Percentiles rank a stretch among this genome's conserved stretches.
Conservation (phyloP, 2,797 vertebrate genomes). For the Mormyrops attenuatus region DNA sequence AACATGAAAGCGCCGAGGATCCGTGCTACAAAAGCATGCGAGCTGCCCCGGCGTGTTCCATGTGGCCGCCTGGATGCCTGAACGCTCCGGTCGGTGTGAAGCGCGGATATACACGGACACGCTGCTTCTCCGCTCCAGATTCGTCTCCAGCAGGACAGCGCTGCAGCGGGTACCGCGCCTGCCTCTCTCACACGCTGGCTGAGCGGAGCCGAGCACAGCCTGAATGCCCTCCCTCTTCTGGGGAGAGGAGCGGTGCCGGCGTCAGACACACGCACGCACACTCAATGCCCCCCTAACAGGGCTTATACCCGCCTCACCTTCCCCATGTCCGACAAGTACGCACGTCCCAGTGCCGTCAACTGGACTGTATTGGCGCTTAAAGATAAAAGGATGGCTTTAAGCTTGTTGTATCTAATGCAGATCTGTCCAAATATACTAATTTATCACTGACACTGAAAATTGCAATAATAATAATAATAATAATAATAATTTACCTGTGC, state of each 20-base stretch:
- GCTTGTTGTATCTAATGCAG: neutral
- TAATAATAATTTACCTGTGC: neutral
- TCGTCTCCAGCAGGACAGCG: conserved; percentile 11
- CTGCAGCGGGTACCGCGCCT: neutral
- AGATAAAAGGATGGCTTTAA: neutral
- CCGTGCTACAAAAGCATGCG: neutral
- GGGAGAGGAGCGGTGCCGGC: neutral
- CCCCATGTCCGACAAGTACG: neutral
- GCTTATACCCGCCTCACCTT: neutral
- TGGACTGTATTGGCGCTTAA: neutral
- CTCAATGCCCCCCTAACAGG: neutral
- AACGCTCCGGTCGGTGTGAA: neutral
- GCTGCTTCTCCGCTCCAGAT: conserved; percentile 2
- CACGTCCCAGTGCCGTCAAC: neutral
- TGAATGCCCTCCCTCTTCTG: conserved; percentile 24
- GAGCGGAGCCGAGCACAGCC: neutral
- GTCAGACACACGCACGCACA: neutral
- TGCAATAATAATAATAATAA: no score
- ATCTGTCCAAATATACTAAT: neutral
- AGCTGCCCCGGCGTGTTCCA: neutral
- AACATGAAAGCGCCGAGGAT: neutral
- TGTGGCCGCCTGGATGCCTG: neutral
- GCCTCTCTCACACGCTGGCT: neutral
- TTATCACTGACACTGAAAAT: neutral
- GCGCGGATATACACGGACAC: neutral